Evolutionary conservation across 2,797 vertebrate genomes (phyloP).

Genomic region (Botia kubotai): DNA sequence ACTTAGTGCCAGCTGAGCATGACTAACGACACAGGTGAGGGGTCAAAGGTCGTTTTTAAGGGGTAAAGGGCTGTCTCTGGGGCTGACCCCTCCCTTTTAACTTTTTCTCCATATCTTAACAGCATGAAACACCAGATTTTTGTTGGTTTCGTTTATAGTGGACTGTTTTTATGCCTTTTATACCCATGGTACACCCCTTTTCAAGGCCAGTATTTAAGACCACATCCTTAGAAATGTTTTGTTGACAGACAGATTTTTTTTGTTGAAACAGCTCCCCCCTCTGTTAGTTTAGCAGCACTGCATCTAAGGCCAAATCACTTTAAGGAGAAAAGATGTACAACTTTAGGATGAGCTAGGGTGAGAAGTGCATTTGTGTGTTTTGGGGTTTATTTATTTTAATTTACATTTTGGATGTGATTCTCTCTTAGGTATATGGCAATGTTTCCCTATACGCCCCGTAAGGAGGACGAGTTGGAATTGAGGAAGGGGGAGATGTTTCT

Average conservation of each 20-base stretch:
- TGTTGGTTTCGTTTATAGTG: constrained; percentile 52
- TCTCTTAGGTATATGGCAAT: constrained; percentile 89
- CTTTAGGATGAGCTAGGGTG: no score
- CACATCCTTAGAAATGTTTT: not conserved
- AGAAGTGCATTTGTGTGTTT: constrained; percentile 59
- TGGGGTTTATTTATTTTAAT: constrained; percentile 1
- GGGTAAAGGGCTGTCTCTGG: constrained; percentile 63
- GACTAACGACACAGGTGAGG: constrained; percentile 68
- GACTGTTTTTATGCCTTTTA: constrained; percentile 25
- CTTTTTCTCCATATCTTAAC: constrained; percentile 61
- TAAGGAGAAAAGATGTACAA: no score
- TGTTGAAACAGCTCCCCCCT: not conserved
- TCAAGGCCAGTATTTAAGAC: no score
- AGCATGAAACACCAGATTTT: constrained; percentile 68
- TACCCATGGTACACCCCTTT: constrained; percentile 5
- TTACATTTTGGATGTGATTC: not conserved
- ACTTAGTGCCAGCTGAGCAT: constrained; percentile 59
- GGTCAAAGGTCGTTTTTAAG: constrained; percentile 65
- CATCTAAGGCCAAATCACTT: not conserved
- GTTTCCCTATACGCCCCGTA: constrained; percentile 94
- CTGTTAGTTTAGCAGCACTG: constrained; percentile 14
- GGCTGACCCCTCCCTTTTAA: constrained; percentile 68
- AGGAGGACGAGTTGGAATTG: constrained; percentile 96
- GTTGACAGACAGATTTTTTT: not conserved
- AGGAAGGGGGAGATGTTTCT: constrained; percentile 98